Conservation (phyloP, 2,113 vertebrate species). For the Cariama cristata region DNA sequence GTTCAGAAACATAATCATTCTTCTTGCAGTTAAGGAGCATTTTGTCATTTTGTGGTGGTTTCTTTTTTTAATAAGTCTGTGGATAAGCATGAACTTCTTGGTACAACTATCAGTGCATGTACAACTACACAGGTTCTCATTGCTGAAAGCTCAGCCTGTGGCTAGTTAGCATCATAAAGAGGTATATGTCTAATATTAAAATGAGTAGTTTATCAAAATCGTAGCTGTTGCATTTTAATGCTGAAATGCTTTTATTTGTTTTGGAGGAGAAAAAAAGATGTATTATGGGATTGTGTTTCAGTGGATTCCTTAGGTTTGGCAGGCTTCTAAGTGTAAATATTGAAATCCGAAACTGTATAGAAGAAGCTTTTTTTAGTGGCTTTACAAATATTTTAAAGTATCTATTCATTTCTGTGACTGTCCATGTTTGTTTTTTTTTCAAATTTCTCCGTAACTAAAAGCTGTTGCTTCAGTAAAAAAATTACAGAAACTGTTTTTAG, state of each 20-base stretch:
- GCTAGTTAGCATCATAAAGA: background rate
- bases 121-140: background rate
- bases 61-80: background rate
- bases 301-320: background rate
- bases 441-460: background rate
- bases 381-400: background rate
- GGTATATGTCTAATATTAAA: background rate
- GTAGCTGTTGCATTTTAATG: background rate
- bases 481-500: background rate
- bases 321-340: background rate
- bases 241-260: background rate
- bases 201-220: background rate
- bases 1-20: background rate
- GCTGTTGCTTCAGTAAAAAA: background rate
- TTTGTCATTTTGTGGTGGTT: background rate
- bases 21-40: background rate
- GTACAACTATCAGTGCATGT: background rate
- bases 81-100: background rate
- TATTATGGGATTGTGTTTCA: background rate
- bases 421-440: background rate
- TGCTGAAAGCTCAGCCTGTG: background rate
- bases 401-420: background rate
- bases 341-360: background rate
- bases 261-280: no score
- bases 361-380: background rate